Conservation (phyloP, 2,888 invertebrate genomes). For the Andrena dorsata region DNA sequence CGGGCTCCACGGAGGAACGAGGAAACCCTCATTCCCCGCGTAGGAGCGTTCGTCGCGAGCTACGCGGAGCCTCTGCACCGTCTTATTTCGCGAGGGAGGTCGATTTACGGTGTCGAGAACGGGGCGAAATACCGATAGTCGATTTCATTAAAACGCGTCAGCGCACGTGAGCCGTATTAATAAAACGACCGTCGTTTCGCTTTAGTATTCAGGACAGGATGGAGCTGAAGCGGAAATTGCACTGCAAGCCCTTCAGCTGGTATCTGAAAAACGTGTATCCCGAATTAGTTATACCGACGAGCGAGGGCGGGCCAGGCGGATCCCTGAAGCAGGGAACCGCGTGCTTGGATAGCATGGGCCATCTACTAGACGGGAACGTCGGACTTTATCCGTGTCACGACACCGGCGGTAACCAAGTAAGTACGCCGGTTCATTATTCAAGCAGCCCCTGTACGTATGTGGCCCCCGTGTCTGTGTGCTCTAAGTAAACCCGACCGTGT, state of each 20-base stretch:
- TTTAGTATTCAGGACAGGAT: constrained; percentile 90
- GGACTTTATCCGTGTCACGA: constrained; percentile 98
- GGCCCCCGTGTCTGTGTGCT: background rate
- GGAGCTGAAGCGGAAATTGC: constrained; percentile 91
- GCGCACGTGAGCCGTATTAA: constrained; percentile 61
- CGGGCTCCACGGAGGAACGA: background rate
- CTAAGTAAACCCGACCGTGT: constrained; percentile 9
- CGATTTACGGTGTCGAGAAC: constrained; percentile 42
- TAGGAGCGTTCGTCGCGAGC: too few relatives aligned
- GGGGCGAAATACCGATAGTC: constrained; percentile 54
- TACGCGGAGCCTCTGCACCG: constrained; percentile 66
- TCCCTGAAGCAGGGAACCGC: constrained; percentile 92
- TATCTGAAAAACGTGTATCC: constrained; percentile 97
- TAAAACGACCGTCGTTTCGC: constrained; percentile 48
- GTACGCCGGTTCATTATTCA: constrained; percentile 46
- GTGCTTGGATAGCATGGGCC: constrained; percentile 98
- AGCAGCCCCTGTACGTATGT: background rate
- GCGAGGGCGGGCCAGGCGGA: constrained; percentile 88
- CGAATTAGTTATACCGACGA: constrained; percentile 91
- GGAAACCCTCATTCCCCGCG: too few relatives aligned
- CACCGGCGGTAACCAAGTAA: constrained; percentile 96
- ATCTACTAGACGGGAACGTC: constrained; percentile 93
- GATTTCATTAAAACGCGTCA: constrained; percentile 64
- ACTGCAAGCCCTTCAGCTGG: constrained; percentile 98
- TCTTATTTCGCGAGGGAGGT: constrained; percentile 20